phyloP scores from a whole-genome alignment of 2,888 invertebrate species.

The Pachydiplax longipennis region DNA sequence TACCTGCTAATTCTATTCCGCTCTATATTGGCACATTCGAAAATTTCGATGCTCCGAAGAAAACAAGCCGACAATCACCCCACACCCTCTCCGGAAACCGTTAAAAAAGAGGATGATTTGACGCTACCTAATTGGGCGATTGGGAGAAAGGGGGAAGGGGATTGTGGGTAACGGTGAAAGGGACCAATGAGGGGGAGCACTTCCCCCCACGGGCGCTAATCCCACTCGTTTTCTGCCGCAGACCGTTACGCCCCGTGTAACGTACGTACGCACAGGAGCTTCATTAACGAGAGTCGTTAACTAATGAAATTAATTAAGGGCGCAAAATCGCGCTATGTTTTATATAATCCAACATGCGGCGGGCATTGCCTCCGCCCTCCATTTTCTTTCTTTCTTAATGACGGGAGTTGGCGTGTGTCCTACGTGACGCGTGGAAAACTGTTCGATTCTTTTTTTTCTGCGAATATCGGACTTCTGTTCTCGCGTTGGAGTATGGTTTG shows the following conservation, averaged over 20 bases:
- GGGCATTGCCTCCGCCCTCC: not conserved
- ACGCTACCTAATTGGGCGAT: conserved; percentile 3
- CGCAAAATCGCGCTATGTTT: conserved; percentile 43
- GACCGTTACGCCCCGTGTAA: not conserved
- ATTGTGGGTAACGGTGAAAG: not conserved
- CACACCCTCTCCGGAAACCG: not conserved
- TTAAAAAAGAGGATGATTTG: conserved; percentile 3
- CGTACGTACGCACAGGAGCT: not conserved
- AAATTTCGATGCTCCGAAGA: too few relatives aligned
- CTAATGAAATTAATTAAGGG: conserved; percentile 44
- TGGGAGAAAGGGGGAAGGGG: not conserved
- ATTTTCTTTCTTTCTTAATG: not conserved
- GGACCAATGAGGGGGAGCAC: not conserved
- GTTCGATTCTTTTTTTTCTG: not conserved
- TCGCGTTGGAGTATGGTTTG: not conserved
- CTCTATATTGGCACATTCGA: too few relatives aligned
- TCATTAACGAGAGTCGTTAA: conserved; percentile 42
- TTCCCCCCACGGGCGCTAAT: not conserved
- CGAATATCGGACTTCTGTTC: not conserved
- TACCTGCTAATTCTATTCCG: too few relatives aligned
- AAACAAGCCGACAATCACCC: not conserved
- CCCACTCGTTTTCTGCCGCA: not conserved
- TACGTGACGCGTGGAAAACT: not conserved
- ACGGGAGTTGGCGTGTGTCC: not conserved
- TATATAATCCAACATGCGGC: conserved; percentile 38